Base-by-base conservation (phyloP, 2,113 vertebrate genomes). In the Phoenicopterus ruber region DNA sequence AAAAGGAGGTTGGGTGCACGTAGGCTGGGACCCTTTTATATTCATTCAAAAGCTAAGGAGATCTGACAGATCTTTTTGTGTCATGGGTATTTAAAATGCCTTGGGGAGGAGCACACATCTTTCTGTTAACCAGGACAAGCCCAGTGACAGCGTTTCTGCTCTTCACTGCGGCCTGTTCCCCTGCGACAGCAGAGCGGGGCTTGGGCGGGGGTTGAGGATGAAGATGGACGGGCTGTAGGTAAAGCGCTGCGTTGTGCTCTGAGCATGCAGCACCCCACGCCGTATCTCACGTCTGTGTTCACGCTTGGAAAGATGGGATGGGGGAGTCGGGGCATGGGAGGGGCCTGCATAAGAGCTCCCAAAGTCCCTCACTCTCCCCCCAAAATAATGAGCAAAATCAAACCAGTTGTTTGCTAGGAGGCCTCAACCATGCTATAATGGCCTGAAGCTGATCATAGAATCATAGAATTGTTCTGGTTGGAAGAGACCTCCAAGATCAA, bases 381-480 rank as follows among this genome's bases (percentile, higher is more conserved):
- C n/a, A 6, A 8, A 62, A 12, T 1, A 20, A 83, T 7, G 17
- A 54, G 13, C 36, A 40, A 54, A 66, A 40, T 4, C 52, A 8
- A 24, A 28, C 0, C 57, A 36, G 25, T 3, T 62, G 6, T 44
- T 66, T 79, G 31, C 25, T 26, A 15, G 72, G 36, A 71, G 32
- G 19, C 32, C 58, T n/a, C 0, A 0, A 3, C 50, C 1, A 2
- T 13, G 40, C 32, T 26, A 20, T 16, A 10, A 17, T 14, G 46
- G 66, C 52, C 46, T 26, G 2, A 21, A 42, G 46, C 36, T 25
- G 44, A n/a, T n/a, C n/a, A n/a, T n/a, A n/a, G n/a, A n/a, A n/a
- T n/a, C n/a, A n/a, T n/a, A n/a, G n/a, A n/a, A n/a, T n/a, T n/a
- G n/a, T n/a, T n/a, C n/a, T n/a, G n/a, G n/a, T n/a, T n/a, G n/a